phyloP scores from a whole-genome alignment of 2,113 vertebrate species.

The Chaetodon auriga region DNA sequence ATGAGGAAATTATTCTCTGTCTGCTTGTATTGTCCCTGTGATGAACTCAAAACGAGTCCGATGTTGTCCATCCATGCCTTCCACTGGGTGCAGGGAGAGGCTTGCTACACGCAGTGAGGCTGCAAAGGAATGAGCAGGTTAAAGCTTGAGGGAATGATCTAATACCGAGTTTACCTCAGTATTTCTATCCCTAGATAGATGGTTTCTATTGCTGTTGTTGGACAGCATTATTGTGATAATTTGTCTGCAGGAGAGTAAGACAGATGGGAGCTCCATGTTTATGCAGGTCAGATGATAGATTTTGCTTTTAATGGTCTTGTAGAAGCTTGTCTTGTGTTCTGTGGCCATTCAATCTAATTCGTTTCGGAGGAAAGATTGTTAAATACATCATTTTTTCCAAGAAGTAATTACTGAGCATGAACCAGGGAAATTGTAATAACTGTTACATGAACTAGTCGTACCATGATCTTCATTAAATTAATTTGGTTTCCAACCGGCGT shows the following conservation, averaged over 20 bases:
- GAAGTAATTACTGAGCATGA: slow-evolving; percentile 12
- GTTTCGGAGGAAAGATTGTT: neutral
- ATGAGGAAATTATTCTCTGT: slow-evolving; percentile 4
- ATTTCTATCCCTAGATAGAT: slow-evolving; percentile 5
- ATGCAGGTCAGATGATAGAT: slow-evolving; percentile 27
- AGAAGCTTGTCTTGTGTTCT: slow-evolving; percentile 20
- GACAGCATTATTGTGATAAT: slow-evolving; percentile 19
- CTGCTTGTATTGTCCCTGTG: slow-evolving; percentile 1
- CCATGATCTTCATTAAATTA: slow-evolving; percentile 4
- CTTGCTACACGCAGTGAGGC: neutral
- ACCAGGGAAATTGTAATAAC: neutral
- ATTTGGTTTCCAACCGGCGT: slow-evolving; percentile 30
- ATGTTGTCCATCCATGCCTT: neutral
- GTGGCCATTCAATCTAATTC: slow-evolving; percentile 5
- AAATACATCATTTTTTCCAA: neutral
- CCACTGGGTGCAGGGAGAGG: neutral
- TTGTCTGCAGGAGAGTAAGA: slow-evolving; percentile 8
- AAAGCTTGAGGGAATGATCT: neutral
- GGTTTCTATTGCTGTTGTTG: slow-evolving; percentile 13
- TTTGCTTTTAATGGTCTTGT: neutral
- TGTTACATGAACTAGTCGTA: slow-evolving; percentile 7
- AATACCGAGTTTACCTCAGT: slow-evolving; percentile 2
- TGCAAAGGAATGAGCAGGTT: neutral
- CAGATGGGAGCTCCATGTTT: slow-evolving; percentile 4
- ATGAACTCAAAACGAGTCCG: neutral